Evolutionary conservation across 2,113 vertebrate species (phyloP), one percentile per base, ranked within the genome.

Genomic region (Cervus canadensis): DNA sequence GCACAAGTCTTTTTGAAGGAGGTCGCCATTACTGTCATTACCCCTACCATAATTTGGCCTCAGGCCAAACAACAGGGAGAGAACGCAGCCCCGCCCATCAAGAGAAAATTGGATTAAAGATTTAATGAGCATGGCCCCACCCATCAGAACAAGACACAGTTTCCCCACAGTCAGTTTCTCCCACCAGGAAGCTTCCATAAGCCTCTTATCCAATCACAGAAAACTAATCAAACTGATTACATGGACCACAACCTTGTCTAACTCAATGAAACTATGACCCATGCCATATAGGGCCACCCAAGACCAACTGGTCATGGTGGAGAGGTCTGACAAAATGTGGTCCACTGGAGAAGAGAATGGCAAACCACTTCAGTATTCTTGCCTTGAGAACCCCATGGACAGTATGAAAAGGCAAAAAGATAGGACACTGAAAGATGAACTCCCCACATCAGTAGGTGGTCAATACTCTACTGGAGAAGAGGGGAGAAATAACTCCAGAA

Each of bases 51-150:
- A 21, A n/a, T 67, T 67, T 36, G 17, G 64, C 33, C 33, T 71
- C 17, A 36, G 64, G 64, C 8, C 33, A 36, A 67, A 67, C 33
- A 36, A 19, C 33, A 67, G 64, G 64, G 64, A 67, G n/a, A 71
- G 64, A 71, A 36, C 4, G 5, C n/a, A 36, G 17, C 17, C 64
- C 64, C 0, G 0, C 14, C 30, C 14, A 0, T 64, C 62, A 64
- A 33, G 4, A 19, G 64, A 71, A 36, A 36, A 71, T 36, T 21
- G 17, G n/a, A 71, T 71, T 71, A 71, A 71, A 71, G 64, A 36
- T 71, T 10, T 71, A 21, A 4, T 11, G 64, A 36, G n/a, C n/a
- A 36, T 36, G 64, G n/a, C 16, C 7, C 0, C 0, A 4, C 64
- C 64, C 64, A 21, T 36, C 64, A 36, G 64, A 71, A 36, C n/a